A percentile compares a stretch with the other conserved stretches of the same genome.
These are phyloP conservation scores for Epizoanthus fatuus DNA, from an alignment of 92 coral and sea anemone genomes.

Conservation along the genomic window DNA sequence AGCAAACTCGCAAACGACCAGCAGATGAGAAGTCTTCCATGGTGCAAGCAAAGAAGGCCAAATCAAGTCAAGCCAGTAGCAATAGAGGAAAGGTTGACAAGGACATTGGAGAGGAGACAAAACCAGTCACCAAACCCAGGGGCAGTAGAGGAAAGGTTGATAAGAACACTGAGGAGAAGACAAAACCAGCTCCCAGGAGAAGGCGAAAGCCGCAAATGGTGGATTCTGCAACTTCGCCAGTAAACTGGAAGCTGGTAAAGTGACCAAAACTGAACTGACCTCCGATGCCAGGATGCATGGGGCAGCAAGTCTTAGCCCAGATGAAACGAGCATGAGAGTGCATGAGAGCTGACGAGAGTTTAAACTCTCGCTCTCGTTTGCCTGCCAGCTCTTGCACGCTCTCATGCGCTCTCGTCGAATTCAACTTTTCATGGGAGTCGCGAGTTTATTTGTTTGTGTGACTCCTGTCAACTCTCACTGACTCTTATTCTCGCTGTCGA, in stretches of 20 bases:
- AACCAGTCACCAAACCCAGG: neutral
- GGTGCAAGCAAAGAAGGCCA: neutral
- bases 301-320: no score
- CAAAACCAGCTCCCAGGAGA: conserved; percentile 42
- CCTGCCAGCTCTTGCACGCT: no score
- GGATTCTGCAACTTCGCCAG: conserved; percentile 72
- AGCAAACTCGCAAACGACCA: conserved; percentile 27
- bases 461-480: no score
- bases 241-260: conserved; percentile 27
- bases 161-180: neutral
- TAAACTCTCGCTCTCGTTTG: no score
- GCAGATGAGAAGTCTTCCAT: conserved; percentile 19
- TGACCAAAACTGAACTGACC: neutral
- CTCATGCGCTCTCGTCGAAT: no score
- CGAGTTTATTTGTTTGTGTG: no score
- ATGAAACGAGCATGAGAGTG: no score
- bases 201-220: conserved; percentile 52
- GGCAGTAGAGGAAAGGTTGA: neutral
- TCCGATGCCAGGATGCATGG: no score
- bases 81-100: neutral
- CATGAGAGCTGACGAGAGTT: no score
- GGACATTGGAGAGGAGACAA: neutral
- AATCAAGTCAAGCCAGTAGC: conserved; percentile 10
- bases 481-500: no score
- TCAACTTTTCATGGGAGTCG: no score